Base-by-base conservation (phyloP, 1,140 invertebrate species). In the Drosophila tropicalis region DNA sequence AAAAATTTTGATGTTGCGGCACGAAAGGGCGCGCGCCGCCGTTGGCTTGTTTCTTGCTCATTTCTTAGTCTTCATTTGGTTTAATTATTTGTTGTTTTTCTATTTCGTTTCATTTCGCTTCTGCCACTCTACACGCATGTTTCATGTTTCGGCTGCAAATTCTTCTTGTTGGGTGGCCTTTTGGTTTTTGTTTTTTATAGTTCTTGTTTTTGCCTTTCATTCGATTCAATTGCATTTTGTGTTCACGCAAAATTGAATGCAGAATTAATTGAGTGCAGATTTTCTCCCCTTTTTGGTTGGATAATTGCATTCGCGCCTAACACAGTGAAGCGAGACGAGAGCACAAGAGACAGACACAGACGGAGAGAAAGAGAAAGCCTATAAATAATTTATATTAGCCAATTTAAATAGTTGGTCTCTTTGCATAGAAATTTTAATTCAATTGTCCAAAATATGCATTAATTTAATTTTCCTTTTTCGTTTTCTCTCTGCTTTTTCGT, bases 1-100 rank as follows among this genome's bases (percentile, higher is more conserved):
- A 86, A 82, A 86, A 76, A 51, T 68, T 76, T 87, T 71, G 76
- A 79, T 87, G 76, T 81, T 51, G 44, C 19, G 44, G 81, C 72
- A 70, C 67, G 47, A 63, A 70, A 75, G 58, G 58, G 69, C 69
- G 77, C 70, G 73, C 70, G 72, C 72, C 70, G 5, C n/a, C 70
- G 5, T 22, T n/a, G 2, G 34, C 9, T 12, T 36, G 1, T 36
- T 51, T 22, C 71, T 36, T 29, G 10, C 19, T 22, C 67, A 51
- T 36, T 44, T 44, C 63, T 67, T 47, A 10, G 29, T 15, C 51
- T 68, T 41, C 19, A 54, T 41, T 9, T 6, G 32, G 39, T 75
- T 15, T 47, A 55, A 22, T 13, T 61, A 7, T 61, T 56, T 39
- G 62, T 39, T 65, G 61, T 29, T 65, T 67, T 69, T 80, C 69